These are phyloP conservation scores for Aulostomus chinensis DNA, from an alignment of 2,797 vertebrate genomes.

Conservation along the genomic window DNA sequence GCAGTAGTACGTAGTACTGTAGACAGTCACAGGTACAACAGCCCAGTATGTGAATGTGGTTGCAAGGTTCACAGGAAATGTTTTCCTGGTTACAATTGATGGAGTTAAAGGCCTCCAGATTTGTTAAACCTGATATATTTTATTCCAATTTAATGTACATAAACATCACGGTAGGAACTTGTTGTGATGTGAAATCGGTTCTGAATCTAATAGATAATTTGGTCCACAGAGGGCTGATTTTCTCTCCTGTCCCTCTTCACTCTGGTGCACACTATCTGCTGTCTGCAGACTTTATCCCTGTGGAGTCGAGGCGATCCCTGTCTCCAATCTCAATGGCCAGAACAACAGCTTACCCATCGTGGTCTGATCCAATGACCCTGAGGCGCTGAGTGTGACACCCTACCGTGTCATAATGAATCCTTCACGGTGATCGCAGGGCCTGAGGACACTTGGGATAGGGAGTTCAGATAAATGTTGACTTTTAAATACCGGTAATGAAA, in stretches of 20 bases:
- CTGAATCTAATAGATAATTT: neutral
- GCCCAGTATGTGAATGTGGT: no score
- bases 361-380: conserved; percentile 46
- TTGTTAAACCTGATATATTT: no score
- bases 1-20: no score
- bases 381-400: conserved; percentile 35
- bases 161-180: neutral
- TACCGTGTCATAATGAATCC: conserved; percentile 55
- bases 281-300: conserved; percentile 32
- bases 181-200: neutral
- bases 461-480: conserved; percentile 51
- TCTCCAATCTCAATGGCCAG: conserved; percentile 29
- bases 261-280: conserved; percentile 34
- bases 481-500: conserved; percentile 24
- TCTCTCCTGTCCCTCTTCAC: neutral
- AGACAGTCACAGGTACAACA: no score
- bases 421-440: conserved; percentile 36
- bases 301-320: conserved; percentile 23
- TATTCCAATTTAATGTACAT: no score
- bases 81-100: no score
- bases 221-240: conserved; percentile 1
- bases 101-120: no score
- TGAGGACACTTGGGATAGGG: conserved; percentile 37
- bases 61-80: no score
- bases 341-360: conserved; percentile 42